Evolutionary conservation across 2,113 vertebrate genomes (phyloP).

Genomic region (Pomatorhinus ruficollis): DNA sequence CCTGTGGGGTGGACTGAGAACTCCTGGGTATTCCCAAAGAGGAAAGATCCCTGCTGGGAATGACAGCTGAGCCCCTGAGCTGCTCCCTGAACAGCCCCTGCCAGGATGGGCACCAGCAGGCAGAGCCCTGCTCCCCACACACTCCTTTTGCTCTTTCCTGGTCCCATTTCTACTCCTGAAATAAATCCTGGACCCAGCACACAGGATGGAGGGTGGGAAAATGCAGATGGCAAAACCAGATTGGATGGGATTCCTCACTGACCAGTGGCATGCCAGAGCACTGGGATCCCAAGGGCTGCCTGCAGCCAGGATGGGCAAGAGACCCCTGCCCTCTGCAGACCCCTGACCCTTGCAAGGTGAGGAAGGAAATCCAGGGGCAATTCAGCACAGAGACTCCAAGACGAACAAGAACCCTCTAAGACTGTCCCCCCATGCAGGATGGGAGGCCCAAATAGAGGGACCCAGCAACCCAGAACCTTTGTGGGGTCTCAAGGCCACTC

Average conservation of each 20-base stretch:
- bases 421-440: accelerated
- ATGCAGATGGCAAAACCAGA: neutral
- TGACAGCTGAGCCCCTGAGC: neutral
- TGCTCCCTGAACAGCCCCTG: neutral
- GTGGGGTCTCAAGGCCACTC: neutral
- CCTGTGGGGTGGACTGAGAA: accelerated
- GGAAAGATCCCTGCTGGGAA: neutral
- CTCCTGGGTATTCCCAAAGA: neutral
- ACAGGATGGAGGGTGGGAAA: accelerated
- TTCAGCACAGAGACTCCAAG: neutral
- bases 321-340: neutral
- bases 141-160: neutral
- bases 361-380: neutral
- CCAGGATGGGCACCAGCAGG: neutral
- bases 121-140: neutral
- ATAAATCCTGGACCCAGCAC: neutral
- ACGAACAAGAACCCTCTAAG: accelerated
- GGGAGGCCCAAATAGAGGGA: neutral
- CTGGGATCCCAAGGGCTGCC: neutral
- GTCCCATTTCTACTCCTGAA: neutral
- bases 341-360: neutral
- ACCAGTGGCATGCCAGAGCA: neutral
- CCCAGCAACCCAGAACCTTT: neutral
- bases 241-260: neutral
- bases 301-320: accelerated